Evolutionary conservation across 2,797 vertebrate species (phyloP).

Genomic region (Rhinella marina): DNA sequence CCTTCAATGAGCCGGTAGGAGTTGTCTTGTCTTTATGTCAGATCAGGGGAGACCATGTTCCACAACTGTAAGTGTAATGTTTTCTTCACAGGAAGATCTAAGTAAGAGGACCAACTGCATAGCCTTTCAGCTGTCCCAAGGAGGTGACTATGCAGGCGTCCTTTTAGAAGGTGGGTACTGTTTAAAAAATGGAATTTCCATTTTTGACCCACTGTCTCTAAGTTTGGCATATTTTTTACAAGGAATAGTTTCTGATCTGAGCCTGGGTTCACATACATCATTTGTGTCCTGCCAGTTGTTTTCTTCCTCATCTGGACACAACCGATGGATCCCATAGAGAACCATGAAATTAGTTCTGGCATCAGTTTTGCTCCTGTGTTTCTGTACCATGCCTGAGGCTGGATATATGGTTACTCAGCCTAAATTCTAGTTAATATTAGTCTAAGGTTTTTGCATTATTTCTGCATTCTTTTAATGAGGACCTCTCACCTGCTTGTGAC

Average conservation of each 20-base stretch:
- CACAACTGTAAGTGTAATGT: not conserved
- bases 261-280: not conserved
- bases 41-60: not conserved
- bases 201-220: not conserved
- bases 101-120: slow-evolving; percentile 78
- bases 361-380: too few species aligned
- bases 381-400: too few species aligned
- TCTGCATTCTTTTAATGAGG: not conserved
- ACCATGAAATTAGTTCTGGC: too few species aligned
- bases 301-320: too few species aligned
- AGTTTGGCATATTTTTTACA: not conserved
- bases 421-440: too few species aligned
- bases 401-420: too few species aligned
- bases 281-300: not conserved
- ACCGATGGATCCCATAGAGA: too few species aligned
- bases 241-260: not conserved
- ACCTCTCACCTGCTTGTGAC: too few species aligned
- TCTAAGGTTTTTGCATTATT: not conserved
- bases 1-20: slow-evolving; percentile 83
- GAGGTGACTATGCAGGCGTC: slow-evolving; percentile 78
- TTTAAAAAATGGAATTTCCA: not conserved
- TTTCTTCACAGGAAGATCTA: slow-evolving; percentile 78
- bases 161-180: slow-evolving; percentile 80
- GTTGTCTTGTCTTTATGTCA: slow-evolving; percentile 16
- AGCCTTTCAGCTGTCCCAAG: slow-evolving; percentile 75